Evolutionary conservation across 2,113 vertebrate genomes (phyloP), one percentile per base, ranked within the genome.

Genomic region (Cyanoderma ruficeps): DNA sequence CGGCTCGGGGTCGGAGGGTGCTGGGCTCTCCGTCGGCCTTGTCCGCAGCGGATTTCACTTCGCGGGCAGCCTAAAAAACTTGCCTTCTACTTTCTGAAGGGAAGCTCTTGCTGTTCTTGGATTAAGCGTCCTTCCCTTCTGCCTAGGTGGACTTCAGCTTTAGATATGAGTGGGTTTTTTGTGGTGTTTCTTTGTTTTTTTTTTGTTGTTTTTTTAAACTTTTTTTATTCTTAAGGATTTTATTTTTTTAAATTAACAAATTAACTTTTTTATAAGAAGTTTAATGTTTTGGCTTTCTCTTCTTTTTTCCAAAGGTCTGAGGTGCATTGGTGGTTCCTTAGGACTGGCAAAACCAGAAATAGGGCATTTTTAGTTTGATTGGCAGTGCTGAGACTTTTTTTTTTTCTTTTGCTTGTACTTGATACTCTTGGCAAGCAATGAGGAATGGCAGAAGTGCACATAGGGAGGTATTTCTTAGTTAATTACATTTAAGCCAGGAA

Each of bases 401-500:
- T 84, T 23, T 55, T 17, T 15, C 41, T 87, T 79, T 59, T 91
- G 85, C 78, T 96, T 96, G 95, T 92, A 95, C 96, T 97, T 98
- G 98, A 98, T 98, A 98, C 98, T 97, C 97, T 98, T 98, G 98
- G 98, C 97, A 98, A 96, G 98, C 98, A 96, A 98, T 98, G 98
- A 98, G 97, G 98, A 98, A 98, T 99, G 98, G 99, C 98, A 98
- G 98, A 98, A 98, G 97, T 98, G 98, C 94, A 95, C 98, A 98
- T 97, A 98, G 98, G 98, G 98, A 98, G 98, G 98, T 56, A 98
- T 97, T 98, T 98, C 98, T 98, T 98, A 98, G 98, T 98, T 98
- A 98, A 98, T 99, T 99, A 98, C 98, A 98, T 99, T 98, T 98
- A 97, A 98, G 98, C 98, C 97, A 98, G 98, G 98, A 99, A 99